phyloP scores from a whole-genome alignment of 2,888 invertebrate species.

The Metacarcinus magister region DNA sequence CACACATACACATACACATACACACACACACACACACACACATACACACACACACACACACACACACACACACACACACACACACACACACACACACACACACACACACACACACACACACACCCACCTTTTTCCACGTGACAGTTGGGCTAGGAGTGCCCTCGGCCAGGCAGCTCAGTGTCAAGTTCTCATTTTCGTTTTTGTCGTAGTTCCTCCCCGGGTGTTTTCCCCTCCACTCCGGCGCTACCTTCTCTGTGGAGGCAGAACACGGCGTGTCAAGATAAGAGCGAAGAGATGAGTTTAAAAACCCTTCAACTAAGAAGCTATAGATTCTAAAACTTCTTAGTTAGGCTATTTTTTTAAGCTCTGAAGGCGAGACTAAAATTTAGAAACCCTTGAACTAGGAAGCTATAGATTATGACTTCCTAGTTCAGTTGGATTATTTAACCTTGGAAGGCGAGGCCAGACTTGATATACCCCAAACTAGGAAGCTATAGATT shows the following conservation, averaged over 20 bases:
- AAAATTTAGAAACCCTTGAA: no score
- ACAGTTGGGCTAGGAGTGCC: not conserved
- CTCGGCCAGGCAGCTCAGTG: not conserved
- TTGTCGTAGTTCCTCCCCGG: not conserved
- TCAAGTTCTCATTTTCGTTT: not conserved
- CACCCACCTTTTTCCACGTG: slow-evolving; percentile 34
- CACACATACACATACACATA: no score
- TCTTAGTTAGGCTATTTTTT: no score
- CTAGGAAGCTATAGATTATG: no score
- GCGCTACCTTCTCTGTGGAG: not conserved
- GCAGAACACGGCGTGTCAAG: not conserved
- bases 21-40: slow-evolving; percentile 9
- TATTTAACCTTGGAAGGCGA: no score
- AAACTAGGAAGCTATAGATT: no score
- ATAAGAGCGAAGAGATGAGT: not conserved
- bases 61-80: slow-evolving; percentile 5
- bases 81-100: not conserved
- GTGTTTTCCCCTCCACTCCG: not conserved
- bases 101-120: not conserved
- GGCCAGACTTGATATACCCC: no score
- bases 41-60: slow-evolving; percentile 15
- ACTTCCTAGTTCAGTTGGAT: no score
- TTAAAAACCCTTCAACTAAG: not conserved
- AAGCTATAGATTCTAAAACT: no score
- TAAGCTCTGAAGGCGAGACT: no score